These are phyloP conservation scores for Sinonovacula constricta DNA, from an alignment of 1,140 invertebrate species.

Conservation along the genomic window DNA sequence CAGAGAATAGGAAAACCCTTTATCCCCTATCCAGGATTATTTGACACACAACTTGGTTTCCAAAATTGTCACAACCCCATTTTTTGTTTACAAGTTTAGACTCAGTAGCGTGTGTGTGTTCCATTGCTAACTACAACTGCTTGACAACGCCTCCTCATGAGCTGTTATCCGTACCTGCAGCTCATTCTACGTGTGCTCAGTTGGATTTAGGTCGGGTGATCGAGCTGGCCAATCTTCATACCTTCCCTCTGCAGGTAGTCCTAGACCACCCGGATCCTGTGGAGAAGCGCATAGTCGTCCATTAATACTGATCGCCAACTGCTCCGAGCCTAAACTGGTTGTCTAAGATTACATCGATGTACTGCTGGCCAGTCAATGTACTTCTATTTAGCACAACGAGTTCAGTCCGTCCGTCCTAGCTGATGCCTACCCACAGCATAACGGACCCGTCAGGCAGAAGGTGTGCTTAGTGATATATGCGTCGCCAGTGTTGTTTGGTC, in stretches of 20 bases:
- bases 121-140: conserved; percentile 1
- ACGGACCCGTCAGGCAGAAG: background rate
- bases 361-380: conserved; percentile 4
- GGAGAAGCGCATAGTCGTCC: conserved; percentile 6
- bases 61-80: no score
- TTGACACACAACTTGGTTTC: background rate
- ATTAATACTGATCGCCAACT: conserved; percentile 4
- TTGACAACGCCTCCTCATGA: background rate
- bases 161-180: background rate
- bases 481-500: background rate
- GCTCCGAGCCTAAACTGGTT: background rate
- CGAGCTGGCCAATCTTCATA: conserved; percentile 2
- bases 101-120: conserved; percentile 1
- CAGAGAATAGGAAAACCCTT: no score
- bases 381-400: background rate
- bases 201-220: no score
- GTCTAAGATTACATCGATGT: background rate
- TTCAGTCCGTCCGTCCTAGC: background rate
- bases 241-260: conserved; percentile 6
- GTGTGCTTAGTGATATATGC: background rate
- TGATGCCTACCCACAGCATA: background rate
- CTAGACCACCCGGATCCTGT: background rate
- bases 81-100: background rate
- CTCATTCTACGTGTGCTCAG: no score
- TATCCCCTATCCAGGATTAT: background rate